Conservation (phyloP, 2,797 vertebrate genomes). For the Galaxias olidus region DNA sequence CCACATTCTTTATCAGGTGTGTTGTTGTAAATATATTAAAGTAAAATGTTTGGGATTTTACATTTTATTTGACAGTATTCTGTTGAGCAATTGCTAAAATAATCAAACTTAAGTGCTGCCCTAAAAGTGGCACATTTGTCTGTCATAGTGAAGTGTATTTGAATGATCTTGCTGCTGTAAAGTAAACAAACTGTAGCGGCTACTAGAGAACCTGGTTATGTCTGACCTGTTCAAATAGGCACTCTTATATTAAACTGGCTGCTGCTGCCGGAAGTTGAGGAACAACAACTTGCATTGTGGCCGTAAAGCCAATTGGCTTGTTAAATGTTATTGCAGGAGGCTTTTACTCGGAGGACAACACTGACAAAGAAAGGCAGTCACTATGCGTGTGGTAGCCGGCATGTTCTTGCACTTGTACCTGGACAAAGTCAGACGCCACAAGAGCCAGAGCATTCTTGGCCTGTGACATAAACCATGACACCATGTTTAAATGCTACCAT, state of each 20-base stretch:
- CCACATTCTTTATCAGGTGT: too few species aligned
- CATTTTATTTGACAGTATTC: neutral
- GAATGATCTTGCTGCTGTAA: neutral
- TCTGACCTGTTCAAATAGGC: neutral
- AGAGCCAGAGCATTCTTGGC: constrained; percentile 30
- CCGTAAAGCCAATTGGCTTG: neutral
- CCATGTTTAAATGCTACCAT: constrained; percentile 38
- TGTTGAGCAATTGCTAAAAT: neutral
- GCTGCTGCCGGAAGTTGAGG: neutral
- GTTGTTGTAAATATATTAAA: too few species aligned
- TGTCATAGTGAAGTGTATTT: neutral
- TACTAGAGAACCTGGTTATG: neutral
- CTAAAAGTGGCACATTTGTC: neutral
- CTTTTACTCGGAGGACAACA: constrained; percentile 8
- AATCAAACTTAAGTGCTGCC: too few species aligned
- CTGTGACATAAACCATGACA: constrained; percentile 33
- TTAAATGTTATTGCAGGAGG: neutral
- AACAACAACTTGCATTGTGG: neutral
- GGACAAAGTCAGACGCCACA: constrained; percentile 34
- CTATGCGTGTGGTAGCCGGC: neutral
- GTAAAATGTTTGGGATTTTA: neutral
- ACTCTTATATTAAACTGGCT: neutral
- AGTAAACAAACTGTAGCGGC: neutral
- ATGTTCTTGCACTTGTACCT: constrained; percentile 25
- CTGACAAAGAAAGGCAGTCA: constrained; percentile 3